Evolutionary conservation across 1,140 invertebrate genomes (phyloP).

Genomic region (Gonioctena quinquepunctata): DNA sequence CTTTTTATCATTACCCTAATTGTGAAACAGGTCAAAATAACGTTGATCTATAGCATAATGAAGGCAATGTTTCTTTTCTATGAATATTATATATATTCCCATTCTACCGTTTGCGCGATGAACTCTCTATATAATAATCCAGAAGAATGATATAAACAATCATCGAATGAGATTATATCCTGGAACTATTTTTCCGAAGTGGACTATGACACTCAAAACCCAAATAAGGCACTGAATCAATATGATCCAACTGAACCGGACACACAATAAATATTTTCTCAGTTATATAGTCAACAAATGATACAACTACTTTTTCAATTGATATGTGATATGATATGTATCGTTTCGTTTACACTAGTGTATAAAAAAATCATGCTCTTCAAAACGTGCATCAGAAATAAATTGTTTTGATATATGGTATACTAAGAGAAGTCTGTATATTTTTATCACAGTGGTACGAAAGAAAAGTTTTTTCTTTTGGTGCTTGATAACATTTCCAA

Average conservation of each 20-base stretch:
- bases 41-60: too few relatives aligned
- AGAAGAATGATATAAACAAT: too few relatives aligned
- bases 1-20: too few relatives aligned
- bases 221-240: slow-evolving; percentile 53
- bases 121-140: too few relatives aligned
- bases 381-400: too few relatives aligned
- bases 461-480: not conserved
- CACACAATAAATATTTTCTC: slow-evolving; percentile 22
- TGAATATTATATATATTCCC: too few relatives aligned
- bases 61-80: too few relatives aligned
- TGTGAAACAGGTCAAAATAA: too few relatives aligned
- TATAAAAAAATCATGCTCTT: not conserved
- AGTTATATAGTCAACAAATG: too few relatives aligned
- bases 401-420: not conserved
- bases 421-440: not conserved
- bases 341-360: not conserved
- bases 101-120: too few relatives aligned
- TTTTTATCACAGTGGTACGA: not conserved
- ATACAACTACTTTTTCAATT: not conserved
- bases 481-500: not conserved
- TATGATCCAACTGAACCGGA: slow-evolving; percentile 48
- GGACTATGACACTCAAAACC: slow-evolving; percentile 40
- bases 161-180: not conserved
- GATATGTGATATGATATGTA: slow-evolving; percentile 10
- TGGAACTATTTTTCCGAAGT: slow-evolving; percentile 39